Percentiles rank a stretch among this genome's conserved stretches.
Conservation (phyloP, 2,797 vertebrate species). For the Knipowitschia caucasica region DNA sequence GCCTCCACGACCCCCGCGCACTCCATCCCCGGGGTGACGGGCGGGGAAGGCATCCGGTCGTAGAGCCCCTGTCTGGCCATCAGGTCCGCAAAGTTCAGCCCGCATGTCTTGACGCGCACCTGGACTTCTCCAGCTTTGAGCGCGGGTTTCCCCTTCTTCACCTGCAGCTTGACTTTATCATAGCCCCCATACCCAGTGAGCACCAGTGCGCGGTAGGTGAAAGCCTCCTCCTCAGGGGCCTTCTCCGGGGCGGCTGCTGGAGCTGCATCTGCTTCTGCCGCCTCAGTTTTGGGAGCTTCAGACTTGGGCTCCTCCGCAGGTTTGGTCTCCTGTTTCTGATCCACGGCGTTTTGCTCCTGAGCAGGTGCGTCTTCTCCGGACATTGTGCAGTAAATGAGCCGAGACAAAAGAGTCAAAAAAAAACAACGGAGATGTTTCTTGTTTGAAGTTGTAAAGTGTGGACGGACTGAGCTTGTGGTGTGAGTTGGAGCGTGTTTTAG, state of each 20-base stretch:
- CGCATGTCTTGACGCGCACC: constrained; percentile 86
- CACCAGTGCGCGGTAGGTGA: constrained; percentile 78
- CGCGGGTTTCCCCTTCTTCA: constrained; percentile 77
- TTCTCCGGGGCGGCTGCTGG: constrained; percentile 61
- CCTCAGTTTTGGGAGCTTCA: constrained; percentile 71
- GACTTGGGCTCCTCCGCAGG: constrained; percentile 74
- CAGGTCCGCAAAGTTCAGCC: constrained; percentile 92
- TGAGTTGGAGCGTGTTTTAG: constrained; percentile 51
- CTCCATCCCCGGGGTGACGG: constrained; percentile 88
- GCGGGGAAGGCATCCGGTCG: constrained; percentile 84
- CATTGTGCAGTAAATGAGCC: constrained; percentile 63
- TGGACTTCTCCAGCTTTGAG: constrained; percentile 84
- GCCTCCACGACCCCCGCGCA: constrained; percentile 87
- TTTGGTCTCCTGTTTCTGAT: constrained; percentile 78
- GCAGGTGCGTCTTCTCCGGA: constrained; percentile 83
- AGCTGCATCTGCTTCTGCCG: constrained; percentile 49
- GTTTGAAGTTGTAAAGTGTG: constrained; percentile 21
- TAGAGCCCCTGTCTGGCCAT: constrained; percentile 90
- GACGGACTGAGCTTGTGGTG: constrained; percentile 12
- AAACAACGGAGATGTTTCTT: constrained; percentile 23
- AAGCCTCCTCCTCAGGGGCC: constrained; percentile 73
- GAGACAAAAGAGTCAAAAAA: constrained; percentile 43
- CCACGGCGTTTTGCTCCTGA: constrained; percentile 79
- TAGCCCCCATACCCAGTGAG: constrained; percentile 85
- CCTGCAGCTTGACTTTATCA: constrained; percentile 91